Conservation (phyloP, 2,888 invertebrate genomes). For the Limnephilus marmoratus region DNA sequence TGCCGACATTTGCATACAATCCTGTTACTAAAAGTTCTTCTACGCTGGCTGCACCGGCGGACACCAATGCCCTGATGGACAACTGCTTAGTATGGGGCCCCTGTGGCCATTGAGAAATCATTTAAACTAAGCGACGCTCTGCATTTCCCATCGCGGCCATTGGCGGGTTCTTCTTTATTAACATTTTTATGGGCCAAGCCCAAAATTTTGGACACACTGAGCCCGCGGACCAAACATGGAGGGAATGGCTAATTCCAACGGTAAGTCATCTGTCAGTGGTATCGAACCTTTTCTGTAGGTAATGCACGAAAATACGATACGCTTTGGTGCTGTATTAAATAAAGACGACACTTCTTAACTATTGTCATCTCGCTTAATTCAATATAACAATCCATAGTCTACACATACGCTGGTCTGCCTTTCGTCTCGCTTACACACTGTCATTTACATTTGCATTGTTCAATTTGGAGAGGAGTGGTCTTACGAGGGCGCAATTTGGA, state of each 20-base stretch:
- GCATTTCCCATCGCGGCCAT: constrained; percentile 60
- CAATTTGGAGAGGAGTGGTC: not conserved
- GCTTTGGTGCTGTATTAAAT: not conserved
- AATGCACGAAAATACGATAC: not conserved
- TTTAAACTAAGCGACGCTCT: constrained; percentile 59
- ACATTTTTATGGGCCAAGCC: constrained; percentile 65
- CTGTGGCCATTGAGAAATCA: constrained; percentile 58
- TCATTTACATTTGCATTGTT: not conserved
- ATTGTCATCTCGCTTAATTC: not conserved
- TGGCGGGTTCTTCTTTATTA: constrained; percentile 62
- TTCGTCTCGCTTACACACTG: not conserved
- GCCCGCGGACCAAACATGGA: constrained; percentile 53
- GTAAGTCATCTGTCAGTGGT: constrained; percentile 60
- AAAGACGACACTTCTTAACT: not conserved
- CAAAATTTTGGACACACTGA: constrained; percentile 64
- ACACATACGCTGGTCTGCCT: not conserved
- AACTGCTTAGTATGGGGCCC: constrained; percentile 48
- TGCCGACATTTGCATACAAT: constrained; percentile 32
- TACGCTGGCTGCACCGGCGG: constrained; percentile 27
- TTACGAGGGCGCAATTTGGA: no score
- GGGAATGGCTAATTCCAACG: constrained; percentile 66
- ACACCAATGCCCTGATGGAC: constrained; percentile 8
- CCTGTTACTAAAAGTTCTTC: constrained; percentile 36
- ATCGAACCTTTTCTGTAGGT: not conserved
- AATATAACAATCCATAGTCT: not conserved